Evolutionary conservation across 2,888 invertebrate species (phyloP), one percentile per base, ranked within the genome.

Genomic region (Temnothorax unifasciatus): DNA sequence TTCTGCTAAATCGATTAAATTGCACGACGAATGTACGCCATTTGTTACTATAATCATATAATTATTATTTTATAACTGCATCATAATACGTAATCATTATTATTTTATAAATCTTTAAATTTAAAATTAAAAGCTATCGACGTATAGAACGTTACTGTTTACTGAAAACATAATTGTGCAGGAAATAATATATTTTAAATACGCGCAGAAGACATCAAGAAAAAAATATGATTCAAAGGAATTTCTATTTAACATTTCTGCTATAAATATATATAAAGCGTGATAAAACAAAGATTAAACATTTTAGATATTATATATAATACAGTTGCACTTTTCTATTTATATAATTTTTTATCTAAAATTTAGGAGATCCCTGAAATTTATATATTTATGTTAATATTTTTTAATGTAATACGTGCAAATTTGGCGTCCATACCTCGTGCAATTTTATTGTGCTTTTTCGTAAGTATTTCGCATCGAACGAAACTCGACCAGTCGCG

Each of bases 401-500:
- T 11, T 57, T 57, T 44, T 41, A 52, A 52, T 21, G 6, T 63
- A 13, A 38, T 29, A 52, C 6, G 0, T 61, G n/a, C 44, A 44
- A 13, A 18, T 38, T 47, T 29, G 69, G 69, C 38, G 57, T 34
- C 0, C 59, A 79, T 79, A 34, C 3, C 9, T 79, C 79, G 47
- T 34, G 25, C 47, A 71, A 71, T 79, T 59, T 66, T 71, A 54
- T 25, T 79, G 34, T 79, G 69, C 57, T 57, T 59, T 4, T 59
- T 21, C 18, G 59, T 57, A 79, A 59, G 9, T 59, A 29, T 47
- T 34, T 71, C 18, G 59, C 54, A 68, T 77, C 11, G 29, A 66
- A 77, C 41, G 18, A 79, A 79, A 79, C 47, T 79, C 71, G 71
- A 79, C 44, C 8, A 71, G 71, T 79, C 79, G 71, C 71, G 71